phyloP scores from a whole-genome alignment of 2,797 vertebrate species.

The Helarctos malayanus region DNA sequence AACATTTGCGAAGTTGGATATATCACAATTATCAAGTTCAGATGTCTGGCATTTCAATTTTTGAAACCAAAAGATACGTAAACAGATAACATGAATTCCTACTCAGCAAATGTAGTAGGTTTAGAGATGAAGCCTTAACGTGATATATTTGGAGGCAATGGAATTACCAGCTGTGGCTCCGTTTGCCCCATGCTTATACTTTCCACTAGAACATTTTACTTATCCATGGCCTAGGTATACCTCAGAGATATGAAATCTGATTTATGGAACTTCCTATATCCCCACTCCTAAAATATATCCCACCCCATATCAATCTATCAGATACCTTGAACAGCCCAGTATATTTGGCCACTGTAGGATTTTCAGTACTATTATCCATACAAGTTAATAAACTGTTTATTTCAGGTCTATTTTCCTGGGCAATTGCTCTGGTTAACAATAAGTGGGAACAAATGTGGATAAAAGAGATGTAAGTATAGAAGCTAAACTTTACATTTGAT shows the following conservation, averaged over 20 bases:
- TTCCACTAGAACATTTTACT: background rate
- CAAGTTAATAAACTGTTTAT: background rate
- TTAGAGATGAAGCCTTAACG: background rate
- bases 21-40: background rate
- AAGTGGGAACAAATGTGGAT: background rate
- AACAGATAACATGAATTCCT: background rate
- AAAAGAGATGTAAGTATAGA: background rate
- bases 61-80: background rate
- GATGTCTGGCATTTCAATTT: background rate
- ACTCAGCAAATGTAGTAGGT: background rate
- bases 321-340: background rate
- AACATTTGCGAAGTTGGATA: background rate
- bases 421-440: slow-evolving; percentile 2
- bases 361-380: background rate
- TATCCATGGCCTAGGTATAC: background rate
- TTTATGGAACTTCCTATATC: background rate
- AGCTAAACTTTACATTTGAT: background rate
- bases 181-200: background rate
- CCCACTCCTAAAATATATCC: background rate
- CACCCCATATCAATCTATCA: background rate
- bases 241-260: background rate
- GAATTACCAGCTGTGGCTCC: background rate
- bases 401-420: background rate
- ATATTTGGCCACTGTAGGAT: background rate
- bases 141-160: background rate